Evolutionary conservation across 2,797 vertebrate species (phyloP), one percentile per base, ranked within the genome.

Genomic region (Tokudaia tokunoshimensis): DNA sequence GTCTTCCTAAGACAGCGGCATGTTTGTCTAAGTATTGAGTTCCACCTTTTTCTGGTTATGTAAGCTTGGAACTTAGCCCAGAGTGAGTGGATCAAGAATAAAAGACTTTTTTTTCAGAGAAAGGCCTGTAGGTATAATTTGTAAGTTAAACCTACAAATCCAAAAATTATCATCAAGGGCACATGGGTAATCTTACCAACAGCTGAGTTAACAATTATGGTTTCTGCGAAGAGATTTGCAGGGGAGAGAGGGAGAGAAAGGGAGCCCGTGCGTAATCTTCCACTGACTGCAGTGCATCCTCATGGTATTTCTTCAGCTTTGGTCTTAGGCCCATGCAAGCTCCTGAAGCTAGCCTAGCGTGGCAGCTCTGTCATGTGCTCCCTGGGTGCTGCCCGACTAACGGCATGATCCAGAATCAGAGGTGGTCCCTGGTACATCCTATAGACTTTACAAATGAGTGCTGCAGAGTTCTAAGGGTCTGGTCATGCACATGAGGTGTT

Each of bases 81-180:
- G 76, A 89, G 80, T 92, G 96, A 86, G 80, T 92, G 96, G 94
- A 97, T 97, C 97, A 98, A 97, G 97, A 98, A 97, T 87, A 97
- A 92, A 98, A 97, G 87, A 65, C 98, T 90, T 92, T 92, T 75
- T 92, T 96, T 92, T 97, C 97, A 31, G 95, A 96, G 97, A 97
- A 97, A 97, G 75, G 50, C 94, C 82, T 87, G 47, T 74, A 92
- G 96, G 92, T 98, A 75, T 97, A 97, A 97, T 92, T 97, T 97
- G 96, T 98, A 97, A 98, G 97, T 97, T 95, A 98, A 98, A 89
- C 52, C 97, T 91, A 94, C 87, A 82, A 88, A 97, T 88, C 78
- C 44, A 93, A 91, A 97, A 98, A 92, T 98, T 44, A 19, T 97
- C 94, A 96, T 95, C 96, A 96, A 95, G 98, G 96, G 81, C 85